Base-by-base conservation (phyloP, 2,113 vertebrate genomes). In the Castor canadensis region DNA sequence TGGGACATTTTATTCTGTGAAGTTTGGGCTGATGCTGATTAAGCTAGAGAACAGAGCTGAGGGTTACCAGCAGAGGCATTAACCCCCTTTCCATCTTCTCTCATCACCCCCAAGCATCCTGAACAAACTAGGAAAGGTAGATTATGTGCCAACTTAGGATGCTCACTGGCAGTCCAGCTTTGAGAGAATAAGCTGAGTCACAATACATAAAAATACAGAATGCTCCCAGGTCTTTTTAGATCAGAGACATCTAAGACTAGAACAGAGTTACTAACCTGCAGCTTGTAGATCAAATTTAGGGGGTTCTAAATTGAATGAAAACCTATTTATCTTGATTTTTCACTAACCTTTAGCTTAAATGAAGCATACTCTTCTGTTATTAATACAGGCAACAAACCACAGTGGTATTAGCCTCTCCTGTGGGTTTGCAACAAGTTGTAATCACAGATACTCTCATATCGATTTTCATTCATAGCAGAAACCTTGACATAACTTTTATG, bases 321-420 rank as follows among this genome's bases (percentile, higher is more conserved):
- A 58, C n/a, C 15, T 62, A 9, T 1, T 24, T 49, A 58, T 35
- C 40, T 93, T 19, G 28, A 54, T n/a, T 91, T 91, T 93, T 69
- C 40, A 45, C 67, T 83, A 62, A 69, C 85, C 40, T 73, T 40
- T 93, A 64, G 81, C 32, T 30, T 19, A 96, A 87, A 83, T 5
- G 52, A 54, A 73, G 45, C 52, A 22, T 9, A 32, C 4, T 58
- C 58, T 60, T 73, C 56, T 80, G 5, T 60, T 28, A 47, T 4
- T 32, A 43, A 5, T 47, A 0, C 6, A 69, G 72, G 49, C 52
- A 40, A 17, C 60, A 76, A 79, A 43, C 43, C 90, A 49, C 79
- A 35, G 28, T 6, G 22, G 35, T 30, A 38, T 75, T 60, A 85
- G 24, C n/a, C 28, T 19, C 40, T 32, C 38, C 52, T 64, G 19